phyloP scores from a whole-genome alignment of 2,797 vertebrate genomes.

The Discoglossus pictus region DNA sequence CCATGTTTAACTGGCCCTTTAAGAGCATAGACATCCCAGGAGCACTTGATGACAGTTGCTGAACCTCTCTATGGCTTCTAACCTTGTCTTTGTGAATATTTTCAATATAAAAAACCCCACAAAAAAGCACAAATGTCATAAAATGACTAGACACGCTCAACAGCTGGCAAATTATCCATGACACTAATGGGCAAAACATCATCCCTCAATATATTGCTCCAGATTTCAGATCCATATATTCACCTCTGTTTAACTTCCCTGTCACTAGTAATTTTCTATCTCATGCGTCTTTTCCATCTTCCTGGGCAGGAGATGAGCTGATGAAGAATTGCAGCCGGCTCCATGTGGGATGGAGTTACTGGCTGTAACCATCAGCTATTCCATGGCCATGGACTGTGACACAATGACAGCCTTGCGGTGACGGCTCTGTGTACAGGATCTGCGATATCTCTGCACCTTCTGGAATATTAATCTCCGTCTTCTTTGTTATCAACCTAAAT shows the following conservation, averaged over 20 bases:
- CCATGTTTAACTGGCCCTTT: too few relatives aligned
- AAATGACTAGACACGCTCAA: not conserved
- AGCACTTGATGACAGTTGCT: too few relatives aligned
- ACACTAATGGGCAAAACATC: conserved; percentile 17
- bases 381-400: conserved; percentile 34
- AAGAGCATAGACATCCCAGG: too few relatives aligned
- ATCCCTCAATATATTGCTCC: conserved; percentile 13
- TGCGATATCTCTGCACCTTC: not conserved
- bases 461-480: conserved; percentile 6
- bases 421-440: not conserved
- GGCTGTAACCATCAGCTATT: conserved; percentile 23
- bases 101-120: not conserved
- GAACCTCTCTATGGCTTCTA: too few relatives aligned
- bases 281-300: conserved; percentile 40
- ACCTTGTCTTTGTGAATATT: too few relatives aligned
- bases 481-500: too few relatives aligned
- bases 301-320: conserved; percentile 15
- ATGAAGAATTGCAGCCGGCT: conserved; percentile 1
- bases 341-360: conserved; percentile 16
- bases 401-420: conserved; percentile 25
- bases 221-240: conserved; percentile 25
- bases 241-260: conserved; percentile 30
- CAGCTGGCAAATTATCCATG: conserved; percentile 7
- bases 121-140: conserved; percentile 21
- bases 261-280: conserved; percentile 31